These are phyloP conservation scores for Rhynchomys soricoides DNA, from an alignment of 2,113 vertebrate genomes.

Conservation along the genomic window DNA sequence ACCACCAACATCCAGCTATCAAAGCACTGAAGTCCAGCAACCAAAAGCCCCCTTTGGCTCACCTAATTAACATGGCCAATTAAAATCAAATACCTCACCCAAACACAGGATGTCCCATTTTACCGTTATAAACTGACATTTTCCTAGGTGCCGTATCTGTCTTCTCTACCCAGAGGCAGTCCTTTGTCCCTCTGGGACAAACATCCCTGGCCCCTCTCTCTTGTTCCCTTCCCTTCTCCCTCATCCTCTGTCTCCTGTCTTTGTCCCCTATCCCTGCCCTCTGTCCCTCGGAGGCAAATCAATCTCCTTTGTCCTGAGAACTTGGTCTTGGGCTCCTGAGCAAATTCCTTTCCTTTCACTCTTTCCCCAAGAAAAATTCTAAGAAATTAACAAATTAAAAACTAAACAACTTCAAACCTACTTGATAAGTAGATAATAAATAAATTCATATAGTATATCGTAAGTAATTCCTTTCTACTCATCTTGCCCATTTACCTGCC, in stretches of 20 bases:
- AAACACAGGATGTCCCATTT: neutral
- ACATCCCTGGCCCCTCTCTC: neutral
- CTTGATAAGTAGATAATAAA: conserved; percentile 26
- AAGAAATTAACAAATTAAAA: conserved; percentile 33
- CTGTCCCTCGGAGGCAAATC: neutral
- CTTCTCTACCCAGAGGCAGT: neutral
- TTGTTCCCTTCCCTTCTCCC: neutral
- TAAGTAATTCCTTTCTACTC: neutral
- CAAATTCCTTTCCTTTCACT: neutral
- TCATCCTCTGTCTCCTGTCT: neutral
- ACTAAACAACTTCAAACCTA: neutral
- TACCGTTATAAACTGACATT: neutral
- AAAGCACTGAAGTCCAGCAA: neutral
- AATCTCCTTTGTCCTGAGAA: neutral
- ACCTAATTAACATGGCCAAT: neutral
- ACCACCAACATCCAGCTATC: neutral
- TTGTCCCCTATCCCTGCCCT: neutral
- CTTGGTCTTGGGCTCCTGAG: neutral
- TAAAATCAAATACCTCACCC: neutral
- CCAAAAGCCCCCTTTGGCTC: neutral
- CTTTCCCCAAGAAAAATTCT: neutral
- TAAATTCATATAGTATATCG: neutral
- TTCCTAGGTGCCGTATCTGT: neutral
- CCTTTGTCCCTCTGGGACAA: neutral
- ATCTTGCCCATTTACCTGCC: neutral